Percentiles rank a stretch among this genome's conserved stretches.
These are phyloP conservation scores for Gymnoscopelus braueri DNA, from an alignment of 2,797 vertebrate species.

Conservation along the genomic window DNA sequence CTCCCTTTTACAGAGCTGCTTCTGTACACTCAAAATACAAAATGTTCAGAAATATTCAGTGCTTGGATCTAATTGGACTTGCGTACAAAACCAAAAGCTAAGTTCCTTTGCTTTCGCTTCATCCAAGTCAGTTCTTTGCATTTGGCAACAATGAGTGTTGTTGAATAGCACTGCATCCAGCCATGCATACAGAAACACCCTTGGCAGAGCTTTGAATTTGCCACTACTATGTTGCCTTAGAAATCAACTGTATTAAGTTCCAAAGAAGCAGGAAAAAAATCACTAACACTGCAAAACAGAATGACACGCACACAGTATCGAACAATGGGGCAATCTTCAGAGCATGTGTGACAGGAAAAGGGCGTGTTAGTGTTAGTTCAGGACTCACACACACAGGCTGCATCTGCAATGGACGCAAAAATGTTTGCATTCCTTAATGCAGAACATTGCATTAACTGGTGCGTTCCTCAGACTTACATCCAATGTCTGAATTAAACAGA, in stretches of 20 bases:
- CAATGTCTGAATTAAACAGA: not conserved
- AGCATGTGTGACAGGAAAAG: not conserved
- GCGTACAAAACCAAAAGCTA: too few species aligned
- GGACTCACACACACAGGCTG: not conserved
- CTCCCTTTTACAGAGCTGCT: not conserved
- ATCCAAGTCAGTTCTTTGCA: too few species aligned
- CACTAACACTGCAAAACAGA: not conserved
- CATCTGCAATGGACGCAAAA: conserved; percentile 26
- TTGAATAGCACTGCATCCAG: too few species aligned
- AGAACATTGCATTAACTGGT: not conserved
- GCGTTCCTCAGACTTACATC: not conserved
- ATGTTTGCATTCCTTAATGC: conserved; percentile 8
- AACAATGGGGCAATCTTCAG: conserved; percentile 1
- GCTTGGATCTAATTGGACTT: not conserved
- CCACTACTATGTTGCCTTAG: too few species aligned
- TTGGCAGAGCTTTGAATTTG: too few species aligned
- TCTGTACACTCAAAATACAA: not conserved
- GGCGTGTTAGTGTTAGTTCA: not conserved
- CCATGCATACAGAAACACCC: too few species aligned
- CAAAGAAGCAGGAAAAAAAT: not conserved
- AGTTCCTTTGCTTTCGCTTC: too few species aligned
- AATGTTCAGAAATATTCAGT: not conserved
- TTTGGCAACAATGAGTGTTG: too few species aligned
- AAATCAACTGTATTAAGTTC: too few species aligned
- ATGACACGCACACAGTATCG: not conserved